These are phyloP conservation scores for Epistrophe eligans DNA, from an alignment of 2,888 invertebrate genomes.

Conservation along the genomic window DNA sequence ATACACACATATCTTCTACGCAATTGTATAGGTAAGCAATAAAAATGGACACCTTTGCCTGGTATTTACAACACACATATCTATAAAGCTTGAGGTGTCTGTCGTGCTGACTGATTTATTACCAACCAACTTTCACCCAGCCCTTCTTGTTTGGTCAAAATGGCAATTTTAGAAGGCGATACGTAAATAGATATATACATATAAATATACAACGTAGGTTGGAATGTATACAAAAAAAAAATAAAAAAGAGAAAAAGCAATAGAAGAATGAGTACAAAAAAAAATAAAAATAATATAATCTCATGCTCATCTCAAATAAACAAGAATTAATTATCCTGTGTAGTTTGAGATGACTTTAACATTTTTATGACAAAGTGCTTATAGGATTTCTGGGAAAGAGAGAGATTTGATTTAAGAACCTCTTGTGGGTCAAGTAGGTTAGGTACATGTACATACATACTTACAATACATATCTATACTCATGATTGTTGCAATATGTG, in stretches of 20 bases:
- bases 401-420: neutral
- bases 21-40: slow-evolving; percentile 64
- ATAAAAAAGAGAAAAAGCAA: neutral
- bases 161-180: slow-evolving; percentile 57
- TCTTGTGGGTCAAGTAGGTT: neutral
- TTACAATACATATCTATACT: neutral
- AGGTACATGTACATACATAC: neutral
- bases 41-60: slow-evolving; percentile 67
- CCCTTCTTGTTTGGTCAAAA: slow-evolving; percentile 62
- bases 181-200: neutral
- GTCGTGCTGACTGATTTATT: slow-evolving; percentile 72
- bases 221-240: neutral
- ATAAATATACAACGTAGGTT: neutral
- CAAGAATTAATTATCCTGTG: slow-evolving; percentile 17
- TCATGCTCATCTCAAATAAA: slow-evolving; percentile 10
- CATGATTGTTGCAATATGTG: neutral
- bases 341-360: slow-evolving; percentile 20
- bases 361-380: slow-evolving; percentile 15
- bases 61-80: neutral
- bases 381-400: slow-evolving; percentile 14
- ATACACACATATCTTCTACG: slow-evolving; percentile 24
- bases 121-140: slow-evolving; percentile 39
- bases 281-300: too few relatives aligned
- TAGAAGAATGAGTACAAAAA: neutral
- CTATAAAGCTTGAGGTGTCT: slow-evolving; percentile 43